Conservation (phyloP, 2,113 vertebrate species). For the Sylvia atricapilla region DNA sequence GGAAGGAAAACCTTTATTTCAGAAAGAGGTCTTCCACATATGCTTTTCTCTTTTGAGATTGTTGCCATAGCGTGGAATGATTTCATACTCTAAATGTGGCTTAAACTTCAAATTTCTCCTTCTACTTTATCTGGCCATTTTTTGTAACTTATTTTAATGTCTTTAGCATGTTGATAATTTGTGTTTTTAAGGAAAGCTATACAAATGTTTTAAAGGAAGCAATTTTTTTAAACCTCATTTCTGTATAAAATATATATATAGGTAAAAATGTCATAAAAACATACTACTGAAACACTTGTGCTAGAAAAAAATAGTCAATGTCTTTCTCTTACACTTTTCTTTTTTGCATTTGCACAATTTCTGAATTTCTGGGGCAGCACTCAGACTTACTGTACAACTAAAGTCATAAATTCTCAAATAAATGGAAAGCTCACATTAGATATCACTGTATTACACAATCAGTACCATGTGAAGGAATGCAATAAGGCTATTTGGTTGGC, state of each 20-base stretch:
- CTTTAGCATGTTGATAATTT: background rate
- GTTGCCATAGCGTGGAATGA: background rate
- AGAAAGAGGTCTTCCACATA: background rate
- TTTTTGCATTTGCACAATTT: background rate
- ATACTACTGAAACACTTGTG: background rate
- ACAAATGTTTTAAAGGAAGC: background rate
- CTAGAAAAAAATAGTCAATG: background rate
- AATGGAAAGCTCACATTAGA: background rate
- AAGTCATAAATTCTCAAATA: background rate
- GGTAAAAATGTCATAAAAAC: background rate
- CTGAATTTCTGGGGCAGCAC: background rate
- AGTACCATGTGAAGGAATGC: background rate
- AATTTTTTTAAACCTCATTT: background rate
- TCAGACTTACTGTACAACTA: background rate
- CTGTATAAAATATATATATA: background rate
- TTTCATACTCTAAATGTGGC: background rate
- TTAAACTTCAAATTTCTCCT: background rate
- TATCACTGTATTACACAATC: background rate
- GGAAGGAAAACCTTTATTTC: background rate
- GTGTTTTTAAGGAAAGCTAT: background rate
- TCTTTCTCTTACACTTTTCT: background rate
- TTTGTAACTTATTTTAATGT: background rate
- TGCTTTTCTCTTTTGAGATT: background rate
- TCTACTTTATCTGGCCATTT: background rate
- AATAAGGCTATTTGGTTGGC: conserved; percentile 3